Conservation (phyloP, 2,113 vertebrate species). For the Lampris megalopsis region DNA sequence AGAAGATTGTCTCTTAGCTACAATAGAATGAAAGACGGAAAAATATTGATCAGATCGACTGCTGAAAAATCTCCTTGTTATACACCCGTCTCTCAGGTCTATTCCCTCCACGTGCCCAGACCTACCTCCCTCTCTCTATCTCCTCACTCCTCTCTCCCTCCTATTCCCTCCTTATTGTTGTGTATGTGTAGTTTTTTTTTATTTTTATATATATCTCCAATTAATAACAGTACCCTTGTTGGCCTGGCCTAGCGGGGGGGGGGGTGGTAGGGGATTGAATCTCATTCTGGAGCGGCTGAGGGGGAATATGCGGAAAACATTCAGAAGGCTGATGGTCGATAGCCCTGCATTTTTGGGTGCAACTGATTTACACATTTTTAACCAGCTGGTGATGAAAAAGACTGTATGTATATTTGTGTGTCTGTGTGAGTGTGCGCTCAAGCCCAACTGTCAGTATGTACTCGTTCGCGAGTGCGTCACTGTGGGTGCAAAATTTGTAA, state of each 20-base stretch:
- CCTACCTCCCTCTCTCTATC: conserved; percentile 26
- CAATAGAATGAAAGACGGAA: conserved; percentile 66
- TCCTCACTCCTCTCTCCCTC: conserved; percentile 18
- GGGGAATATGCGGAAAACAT: conserved; percentile 18
- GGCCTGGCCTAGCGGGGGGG: conserved; percentile 26
- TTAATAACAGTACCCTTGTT: conserved; percentile 46
- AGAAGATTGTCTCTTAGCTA: conserved; percentile 63
- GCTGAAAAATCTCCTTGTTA: conserved; percentile 50
- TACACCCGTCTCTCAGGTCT: conserved; percentile 6
- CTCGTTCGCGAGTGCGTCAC: background rate
- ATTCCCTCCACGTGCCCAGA: conserved; percentile 8
- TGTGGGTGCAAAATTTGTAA: background rate
- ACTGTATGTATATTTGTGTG: conserved; percentile 55
- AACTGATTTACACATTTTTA: conserved; percentile 76
- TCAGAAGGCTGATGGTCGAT: conserved; percentile 36
- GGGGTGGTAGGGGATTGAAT: conserved; percentile 43
- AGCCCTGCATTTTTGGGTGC: conserved; percentile 48
- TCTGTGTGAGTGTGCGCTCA: conserved; percentile 33
- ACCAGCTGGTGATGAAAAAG: conserved; percentile 64
- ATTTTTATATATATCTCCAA: conserved; percentile 30
- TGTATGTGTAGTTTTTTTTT: conserved; percentile 10
- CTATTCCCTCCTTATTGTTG: conserved; percentile 36
- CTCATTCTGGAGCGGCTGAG: conserved; percentile 49
- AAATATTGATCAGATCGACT: conserved; percentile 68
- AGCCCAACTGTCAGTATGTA: conserved; percentile 39